Evolutionary conservation across 1,140 invertebrate species (phyloP), one percentile per base, ranked within the genome.

Genomic region (Rhagoletis zephyria): DNA sequence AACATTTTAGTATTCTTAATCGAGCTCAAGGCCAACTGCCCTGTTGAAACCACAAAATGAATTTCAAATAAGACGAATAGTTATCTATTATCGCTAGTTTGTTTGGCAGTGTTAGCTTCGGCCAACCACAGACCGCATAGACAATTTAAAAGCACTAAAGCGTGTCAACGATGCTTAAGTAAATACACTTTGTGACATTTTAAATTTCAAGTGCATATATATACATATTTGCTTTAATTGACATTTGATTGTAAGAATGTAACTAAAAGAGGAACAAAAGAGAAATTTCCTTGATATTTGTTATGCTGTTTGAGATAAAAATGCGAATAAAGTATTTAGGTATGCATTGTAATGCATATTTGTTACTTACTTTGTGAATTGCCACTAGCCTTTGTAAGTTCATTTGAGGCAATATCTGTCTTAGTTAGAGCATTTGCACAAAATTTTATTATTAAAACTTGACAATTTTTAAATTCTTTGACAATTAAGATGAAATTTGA

Each of bases 61-160:
- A 45, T 74, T 48, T 3, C 10, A 14, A 14, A 4, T 56, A 56
- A 7, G 12, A 74, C 10, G 16, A 42, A 30, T 74, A 3, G 16
- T 48, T 74, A 40, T 74, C 14, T 74, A 74, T 74, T 45, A 74
- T 74, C 42, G 1, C 3, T 14, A 48, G 30, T 74, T 48, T 42
- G 40, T 42, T 74, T 48, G 67, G 14, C 5, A 74, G 9, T 16
- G 16, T 74, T 74, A 40, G 42, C 40, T 42, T 74, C 45, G 67
- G 40, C 40, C 42, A 16, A 45, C 42, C 67, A 12, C 67, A 74
- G 16, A 40, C 67, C 42, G 14, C 42, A 48, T 2, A 48, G 12
- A 6, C 67, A 48, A 74, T 74, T 74, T n/a, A 74, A 70, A 74
- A n/a, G 67, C 67, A 74, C 67, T 74, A 74, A 48, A 74, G 67